These are phyloP conservation scores for Nyctereutes procyonoides DNA, from an alignment of 2,113 vertebrate genomes.

Conservation along the genomic window DNA sequence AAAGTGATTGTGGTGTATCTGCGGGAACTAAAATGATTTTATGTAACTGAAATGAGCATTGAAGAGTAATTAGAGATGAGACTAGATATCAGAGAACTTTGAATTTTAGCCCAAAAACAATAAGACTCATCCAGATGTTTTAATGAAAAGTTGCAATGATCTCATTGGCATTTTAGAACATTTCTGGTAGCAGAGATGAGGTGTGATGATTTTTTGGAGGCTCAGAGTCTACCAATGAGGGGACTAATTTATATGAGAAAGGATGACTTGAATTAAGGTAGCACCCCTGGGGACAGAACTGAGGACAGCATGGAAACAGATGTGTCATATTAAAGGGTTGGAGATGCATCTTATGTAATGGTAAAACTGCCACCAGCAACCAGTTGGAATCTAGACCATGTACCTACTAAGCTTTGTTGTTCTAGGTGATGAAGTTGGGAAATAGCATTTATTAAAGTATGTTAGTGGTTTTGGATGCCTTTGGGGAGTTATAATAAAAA, in stretches of 20 bases:
- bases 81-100: neutral
- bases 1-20: neutral
- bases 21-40: neutral
- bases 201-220: neutral
- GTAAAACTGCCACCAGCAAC: neutral
- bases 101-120: neutral
- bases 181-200: neutral
- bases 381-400: neutral
- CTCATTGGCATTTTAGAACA: neutral
- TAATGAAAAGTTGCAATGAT: neutral
- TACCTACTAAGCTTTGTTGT: neutral
- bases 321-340: neutral
- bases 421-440: neutral
- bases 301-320: neutral
- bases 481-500: conserved; percentile 3
- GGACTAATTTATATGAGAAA: neutral
- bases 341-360: neutral
- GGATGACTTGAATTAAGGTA: neutral
- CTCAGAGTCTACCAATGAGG: neutral
- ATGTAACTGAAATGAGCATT: neutral
- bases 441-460: neutral
- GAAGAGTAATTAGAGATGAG: neutral
- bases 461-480: neutral
- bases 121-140: neutral
- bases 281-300: neutral